Base-by-base conservation (phyloP, 2,888 invertebrate species). In the Megaustenia siamemsis region DNA sequence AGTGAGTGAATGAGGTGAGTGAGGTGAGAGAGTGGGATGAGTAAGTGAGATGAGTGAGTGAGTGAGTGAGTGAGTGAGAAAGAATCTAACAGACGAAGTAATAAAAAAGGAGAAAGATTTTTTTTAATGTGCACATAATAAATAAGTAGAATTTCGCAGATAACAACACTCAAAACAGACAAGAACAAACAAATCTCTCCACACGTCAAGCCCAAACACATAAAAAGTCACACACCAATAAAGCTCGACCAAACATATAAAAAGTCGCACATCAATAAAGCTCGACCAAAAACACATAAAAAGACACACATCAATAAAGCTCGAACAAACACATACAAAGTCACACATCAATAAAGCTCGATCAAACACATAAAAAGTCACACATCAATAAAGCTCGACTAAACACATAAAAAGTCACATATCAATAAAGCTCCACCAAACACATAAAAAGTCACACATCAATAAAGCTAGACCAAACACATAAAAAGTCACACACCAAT, bases 241-340 rank as follows among this genome's bases (percentile, higher is more conserved):
- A n/a, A n/a, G n/a, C 60, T 24, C 6, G 24, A n/a, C 6, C 21
- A 60, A 24, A 24, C 15, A 60, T 18, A 12, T 24, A 24, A 6
- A 24, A 15, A 60, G n/a, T 24, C n/a, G 24, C 21, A 60, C 21
- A n/a, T 6, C 15, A 6, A 60, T 15, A 60, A 6, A n/a, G n/a
- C 15, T 6, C 24, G 15, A 60, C 6, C 24, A n/a, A n/a, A 60
- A 6, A 6, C 24, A n/a, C 60, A 60, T 18, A n/a, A 24, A 28
- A n/a, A 66, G 28, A 35, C 10, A n/a, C 40, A 32, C 40, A 43
- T 38, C 3, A 43, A 43, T 43, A 66, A 43, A 1, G 49, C 24
- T 49, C 21, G 35, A 28, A 81, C 40, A 68, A 28, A 81, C 66
- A 81, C 21, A 81, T 35, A 69, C 24, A 81, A 18, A 69, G 69